Evolutionary conservation across 2,113 vertebrate genomes (phyloP), one percentile per base, ranked within the genome.

Genomic region (Corythornis madagascariensis): DNA sequence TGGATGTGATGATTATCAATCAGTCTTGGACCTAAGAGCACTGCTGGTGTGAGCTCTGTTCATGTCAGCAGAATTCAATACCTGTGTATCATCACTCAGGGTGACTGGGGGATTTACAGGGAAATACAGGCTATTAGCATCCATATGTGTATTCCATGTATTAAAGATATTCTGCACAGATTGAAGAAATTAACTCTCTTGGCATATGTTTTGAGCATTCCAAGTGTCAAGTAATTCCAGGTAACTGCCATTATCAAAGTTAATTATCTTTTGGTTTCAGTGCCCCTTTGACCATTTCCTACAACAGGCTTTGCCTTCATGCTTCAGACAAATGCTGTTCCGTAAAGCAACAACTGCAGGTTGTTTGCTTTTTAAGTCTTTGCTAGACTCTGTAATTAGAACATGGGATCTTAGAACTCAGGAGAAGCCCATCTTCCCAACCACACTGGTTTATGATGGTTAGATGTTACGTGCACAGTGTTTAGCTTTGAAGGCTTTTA

Each of bases 201-300:
- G 8, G 69, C 35, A 47, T 69, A 1, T 42, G 26, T 64, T 64
- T 79, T 52, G 61, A 70, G 11, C 14, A 8, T 73, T 77, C 42
- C 0, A 4, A 52, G 28, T 7, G 26, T 12, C 0, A 2, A 10
- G 25, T 64, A n/a, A 63, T 47, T 72, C 38, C 25, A 35, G 35
- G 8, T 48, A 61, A 40, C 50, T 74, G 38, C 20, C 4, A 25
- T 33, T 65, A 80, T 6, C 47, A 7, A 52, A 45, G 7, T 52
- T 45, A 33, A 67, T 56, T 21, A 11, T 25, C 56, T 43, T 55
- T 12, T 35, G 19, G 3, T 9, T 45, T n/a, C 11, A 14, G 11
- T 71, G 33, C 40, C 16, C 6, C 82, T 82, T 67, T 40, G 42
- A 19, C 9, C 8, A 24, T 47, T 90, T 75, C 33, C 16, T 78